A percentile compares a stretch with the other conserved stretches of the same genome.
Conservation (phyloP, 2,113 vertebrate species). For the Stegastes partitus region DNA sequence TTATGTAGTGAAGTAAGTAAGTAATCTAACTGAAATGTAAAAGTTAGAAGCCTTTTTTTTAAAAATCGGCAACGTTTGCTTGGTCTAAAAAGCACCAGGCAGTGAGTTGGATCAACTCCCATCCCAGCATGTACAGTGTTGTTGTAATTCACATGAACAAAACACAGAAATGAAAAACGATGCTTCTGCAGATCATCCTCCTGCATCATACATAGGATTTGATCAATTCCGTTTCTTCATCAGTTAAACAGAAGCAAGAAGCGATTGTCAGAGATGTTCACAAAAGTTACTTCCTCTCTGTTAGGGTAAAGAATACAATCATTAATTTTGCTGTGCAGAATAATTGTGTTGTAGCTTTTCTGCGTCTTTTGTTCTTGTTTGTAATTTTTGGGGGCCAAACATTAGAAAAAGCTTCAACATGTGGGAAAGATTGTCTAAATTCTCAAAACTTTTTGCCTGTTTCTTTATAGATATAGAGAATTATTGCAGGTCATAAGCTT, state of each 20-base stretch:
- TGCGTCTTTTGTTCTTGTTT: background rate
- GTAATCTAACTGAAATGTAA: conserved; percentile 2
- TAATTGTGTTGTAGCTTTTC: background rate
- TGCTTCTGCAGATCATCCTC: background rate
- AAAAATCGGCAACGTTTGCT: background rate
- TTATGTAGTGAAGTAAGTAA: background rate
- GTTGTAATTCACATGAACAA: conserved; percentile 1
- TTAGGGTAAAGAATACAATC: background rate
- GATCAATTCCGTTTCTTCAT: too few relatives aligned
- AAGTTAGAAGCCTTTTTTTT: background rate
- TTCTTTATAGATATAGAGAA: background rate
- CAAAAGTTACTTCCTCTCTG: background rate
- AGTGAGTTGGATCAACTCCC: background rate
- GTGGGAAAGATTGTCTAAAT: background rate
- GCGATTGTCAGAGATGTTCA: conserved; percentile 1
- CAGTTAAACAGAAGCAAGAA: background rate
- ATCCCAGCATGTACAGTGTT: background rate
- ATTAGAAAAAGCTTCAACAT: background rate
- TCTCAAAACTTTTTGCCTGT: background rate
- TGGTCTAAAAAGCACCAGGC: background rate
- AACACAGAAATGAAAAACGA: background rate
- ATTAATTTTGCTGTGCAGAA: background rate
- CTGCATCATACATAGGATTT: background rate
- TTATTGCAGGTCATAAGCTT: background rate
- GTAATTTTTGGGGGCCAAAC: background rate